Percentiles rank a stretch among this genome's conserved stretches.
Evolutionary conservation across 1,140 invertebrate species (phyloP).

Genomic region (Drosophila ohnishii): DNA sequence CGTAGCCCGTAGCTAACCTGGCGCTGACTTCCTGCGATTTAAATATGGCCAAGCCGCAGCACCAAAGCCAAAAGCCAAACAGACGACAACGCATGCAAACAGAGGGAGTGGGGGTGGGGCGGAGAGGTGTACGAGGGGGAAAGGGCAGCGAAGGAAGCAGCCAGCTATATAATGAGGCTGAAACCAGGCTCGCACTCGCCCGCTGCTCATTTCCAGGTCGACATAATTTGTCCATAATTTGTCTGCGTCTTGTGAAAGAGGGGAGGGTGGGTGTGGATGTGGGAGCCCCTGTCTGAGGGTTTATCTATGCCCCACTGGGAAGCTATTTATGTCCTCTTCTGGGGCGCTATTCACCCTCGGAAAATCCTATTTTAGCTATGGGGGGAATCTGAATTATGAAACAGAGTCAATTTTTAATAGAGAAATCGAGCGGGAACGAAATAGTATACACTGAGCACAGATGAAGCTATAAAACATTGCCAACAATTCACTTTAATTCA

Average conservation of each 20-base stretch:
- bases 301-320: slow-evolving; percentile 73
- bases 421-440: slow-evolving; percentile 17
- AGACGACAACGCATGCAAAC: slow-evolving; percentile 68
- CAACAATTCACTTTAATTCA: neutral
- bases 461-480: neutral
- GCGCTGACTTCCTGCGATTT: slow-evolving; percentile 71
- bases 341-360: slow-evolving; percentile 39
- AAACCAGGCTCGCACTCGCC: slow-evolving; percentile 51
- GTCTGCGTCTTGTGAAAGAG: slow-evolving; percentile 61
- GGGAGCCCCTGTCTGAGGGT: slow-evolving; percentile 40
- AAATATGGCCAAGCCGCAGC: slow-evolving; percentile 67
- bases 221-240: slow-evolving; percentile 80
- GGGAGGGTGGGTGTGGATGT: neutral
- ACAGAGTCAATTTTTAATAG: slow-evolving; percentile 44
- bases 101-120: slow-evolving; percentile 11
- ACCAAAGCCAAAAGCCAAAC: slow-evolving; percentile 69
- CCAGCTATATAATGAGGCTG: slow-evolving; percentile 73
- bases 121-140: neutral
- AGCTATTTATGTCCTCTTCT: slow-evolving; percentile 73
- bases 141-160: slow-evolving; percentile 23
- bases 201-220: slow-evolving; percentile 80
- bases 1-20: slow-evolving; percentile 61
- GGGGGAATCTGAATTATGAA: slow-evolving; percentile 44
- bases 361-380: slow-evolving; percentile 16
- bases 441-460: neutral